These are phyloP conservation scores for Brachionus rubens DNA, from an alignment of 1,140 invertebrate genomes.

Conservation along the genomic window DNA sequence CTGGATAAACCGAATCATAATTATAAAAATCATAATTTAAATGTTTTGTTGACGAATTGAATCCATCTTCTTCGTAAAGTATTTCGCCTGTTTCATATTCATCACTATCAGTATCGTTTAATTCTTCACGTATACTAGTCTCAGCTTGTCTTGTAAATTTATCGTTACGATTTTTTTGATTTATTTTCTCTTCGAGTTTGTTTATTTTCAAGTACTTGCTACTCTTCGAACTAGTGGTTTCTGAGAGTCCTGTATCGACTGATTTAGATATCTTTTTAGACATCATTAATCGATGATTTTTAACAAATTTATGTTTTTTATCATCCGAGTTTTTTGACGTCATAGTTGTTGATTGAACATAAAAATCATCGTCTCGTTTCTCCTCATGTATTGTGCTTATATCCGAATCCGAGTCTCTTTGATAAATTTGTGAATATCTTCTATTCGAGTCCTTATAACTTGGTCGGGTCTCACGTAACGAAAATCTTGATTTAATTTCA, in stretches of 20 bases:
- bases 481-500: slow-evolving; percentile 24
- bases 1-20: background rate
- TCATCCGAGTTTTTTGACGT: background rate
- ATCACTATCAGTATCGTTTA: background rate
- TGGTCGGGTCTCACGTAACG: background rate
- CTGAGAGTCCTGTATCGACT: slow-evolving; percentile 26
- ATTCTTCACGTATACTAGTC: background rate
- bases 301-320: slow-evolving; percentile 30
- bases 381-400: slow-evolving; percentile 12
- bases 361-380: background rate
- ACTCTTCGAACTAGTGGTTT: background rate
- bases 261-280: slow-evolving; percentile 27
- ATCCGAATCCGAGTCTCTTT: slow-evolving; percentile 9
- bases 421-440: slow-evolving; percentile 13
- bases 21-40: slow-evolving; percentile 20
- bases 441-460: background rate
- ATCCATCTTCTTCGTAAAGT: background rate
- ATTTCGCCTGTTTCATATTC: background rate
- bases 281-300: slow-evolving; percentile 26
- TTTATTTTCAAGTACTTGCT: slow-evolving; percentile 17
- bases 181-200: slow-evolving; percentile 4
- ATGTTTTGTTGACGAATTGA: background rate
- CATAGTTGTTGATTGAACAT: background rate
- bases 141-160: background rate
- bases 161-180: background rate